phyloP scores from a whole-genome alignment of 2,113 vertebrate species.

The Callipepla squamata region DNA sequence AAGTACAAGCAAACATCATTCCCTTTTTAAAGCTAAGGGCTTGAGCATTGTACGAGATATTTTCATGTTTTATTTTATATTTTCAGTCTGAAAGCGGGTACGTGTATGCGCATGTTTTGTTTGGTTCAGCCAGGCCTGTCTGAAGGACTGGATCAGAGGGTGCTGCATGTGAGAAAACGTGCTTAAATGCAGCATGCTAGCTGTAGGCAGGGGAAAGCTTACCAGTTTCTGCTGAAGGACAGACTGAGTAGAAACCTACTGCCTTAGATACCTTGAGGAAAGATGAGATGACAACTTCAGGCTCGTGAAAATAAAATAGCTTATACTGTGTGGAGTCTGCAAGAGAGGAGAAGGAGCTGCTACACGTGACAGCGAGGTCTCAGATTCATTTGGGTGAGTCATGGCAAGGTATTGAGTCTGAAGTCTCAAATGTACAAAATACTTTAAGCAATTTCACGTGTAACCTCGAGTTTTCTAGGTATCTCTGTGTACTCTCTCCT shows the following conservation, averaged over 20 bases:
- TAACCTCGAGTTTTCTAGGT: background rate
- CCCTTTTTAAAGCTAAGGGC: background rate
- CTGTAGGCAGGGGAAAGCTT: background rate
- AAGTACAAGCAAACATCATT: background rate
- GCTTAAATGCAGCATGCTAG: background rate
- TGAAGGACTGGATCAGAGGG: background rate
- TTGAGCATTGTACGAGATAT: background rate
- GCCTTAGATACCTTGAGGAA: background rate
- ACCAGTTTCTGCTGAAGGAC: background rate
- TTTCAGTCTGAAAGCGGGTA: background rate
- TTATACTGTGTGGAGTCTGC: background rate
- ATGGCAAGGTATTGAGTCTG: background rate
- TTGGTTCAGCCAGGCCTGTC: background rate
- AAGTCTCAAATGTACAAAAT: background rate
- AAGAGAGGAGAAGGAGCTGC: background rate
- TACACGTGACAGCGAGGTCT: background rate
- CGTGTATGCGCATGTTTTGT: rapidly evolving
- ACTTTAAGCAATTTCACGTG: background rate
- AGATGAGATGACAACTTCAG: background rate
- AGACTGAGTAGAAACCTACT: background rate
- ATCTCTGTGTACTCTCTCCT: background rate
- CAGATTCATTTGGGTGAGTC: background rate
- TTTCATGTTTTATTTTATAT: background rate
- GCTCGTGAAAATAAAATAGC: background rate
- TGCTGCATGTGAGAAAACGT: background rate